These are phyloP conservation scores for Lepus timidus DNA, from an alignment of 2,113 vertebrate species.

Conservation along the genomic window DNA sequence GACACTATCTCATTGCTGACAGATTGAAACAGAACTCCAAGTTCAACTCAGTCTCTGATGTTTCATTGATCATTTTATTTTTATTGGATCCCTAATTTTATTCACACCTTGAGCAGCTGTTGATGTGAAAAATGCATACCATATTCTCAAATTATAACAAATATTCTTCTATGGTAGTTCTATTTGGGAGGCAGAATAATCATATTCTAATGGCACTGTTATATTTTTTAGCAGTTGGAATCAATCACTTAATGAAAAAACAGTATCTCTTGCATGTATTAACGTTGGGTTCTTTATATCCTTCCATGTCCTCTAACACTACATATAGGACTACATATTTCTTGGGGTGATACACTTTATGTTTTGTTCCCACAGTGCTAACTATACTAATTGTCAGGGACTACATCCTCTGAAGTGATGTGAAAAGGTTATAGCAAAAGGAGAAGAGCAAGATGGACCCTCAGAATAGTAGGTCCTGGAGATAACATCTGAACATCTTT, in stretches of 20 bases:
- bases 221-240: neutral
- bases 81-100: neutral
- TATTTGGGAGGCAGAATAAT: neutral
- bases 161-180: neutral
- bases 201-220: neutral
- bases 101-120: neutral
- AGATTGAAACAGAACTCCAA: neutral
- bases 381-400: neutral
- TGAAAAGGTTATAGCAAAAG: neutral
- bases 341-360: neutral
- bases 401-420: neutral
- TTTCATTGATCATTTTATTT: neutral
- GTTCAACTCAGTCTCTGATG: neutral
- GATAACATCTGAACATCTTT: neutral
- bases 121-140: neutral
- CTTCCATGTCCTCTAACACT: neutral
- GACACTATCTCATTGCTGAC: neutral
- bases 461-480: neutral
- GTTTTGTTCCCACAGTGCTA: neutral
- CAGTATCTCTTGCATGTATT: neutral
- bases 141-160: neutral
- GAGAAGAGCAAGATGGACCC: neutral
- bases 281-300: neutral
- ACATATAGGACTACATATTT: neutral
- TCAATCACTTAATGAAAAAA: slow-evolving; percentile 1